These are phyloP conservation scores for Mergus octosetaceus DNA, from an alignment of 2,797 vertebrate species.

Conservation along the genomic window DNA sequence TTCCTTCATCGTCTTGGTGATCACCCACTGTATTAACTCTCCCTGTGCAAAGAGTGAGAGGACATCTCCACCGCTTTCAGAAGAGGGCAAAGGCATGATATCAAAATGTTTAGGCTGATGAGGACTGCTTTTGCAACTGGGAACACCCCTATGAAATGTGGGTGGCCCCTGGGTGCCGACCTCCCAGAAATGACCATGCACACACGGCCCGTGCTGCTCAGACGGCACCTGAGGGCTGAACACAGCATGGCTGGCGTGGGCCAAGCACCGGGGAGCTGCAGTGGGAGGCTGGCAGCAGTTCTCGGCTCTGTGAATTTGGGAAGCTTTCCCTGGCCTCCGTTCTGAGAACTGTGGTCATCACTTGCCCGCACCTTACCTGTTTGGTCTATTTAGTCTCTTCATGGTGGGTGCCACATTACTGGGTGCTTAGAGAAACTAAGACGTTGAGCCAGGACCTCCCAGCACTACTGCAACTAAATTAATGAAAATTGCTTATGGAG, in stretches of 20 bases:
- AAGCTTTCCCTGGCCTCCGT: background rate
- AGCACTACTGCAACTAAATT: background rate
- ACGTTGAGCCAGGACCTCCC: background rate
- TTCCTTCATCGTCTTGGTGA: background rate
- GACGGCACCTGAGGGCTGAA: fast-evolving
- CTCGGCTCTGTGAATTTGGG: background rate
- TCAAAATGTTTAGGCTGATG: background rate
- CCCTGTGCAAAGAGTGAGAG: fast-evolving
- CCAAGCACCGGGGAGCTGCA: background rate
- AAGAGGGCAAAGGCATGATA: background rate
- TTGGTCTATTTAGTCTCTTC: background rate
- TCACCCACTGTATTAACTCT: background rate
- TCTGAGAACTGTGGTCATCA: background rate
- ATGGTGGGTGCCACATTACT: background rate
- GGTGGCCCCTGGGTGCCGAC: fast-evolving
- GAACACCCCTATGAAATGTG: background rate
- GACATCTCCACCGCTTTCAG: background rate
- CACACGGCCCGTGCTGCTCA: background rate
- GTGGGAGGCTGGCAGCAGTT: background rate
- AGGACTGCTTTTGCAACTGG: background rate
- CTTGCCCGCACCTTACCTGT: background rate
- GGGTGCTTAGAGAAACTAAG: background rate
- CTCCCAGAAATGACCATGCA: background rate
- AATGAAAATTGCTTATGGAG: background rate
- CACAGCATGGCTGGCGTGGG: fast-evolving